These are phyloP conservation scores for Galeruca laticollis DNA, from an alignment of 2,888 invertebrate species.

Conservation along the genomic window DNA sequence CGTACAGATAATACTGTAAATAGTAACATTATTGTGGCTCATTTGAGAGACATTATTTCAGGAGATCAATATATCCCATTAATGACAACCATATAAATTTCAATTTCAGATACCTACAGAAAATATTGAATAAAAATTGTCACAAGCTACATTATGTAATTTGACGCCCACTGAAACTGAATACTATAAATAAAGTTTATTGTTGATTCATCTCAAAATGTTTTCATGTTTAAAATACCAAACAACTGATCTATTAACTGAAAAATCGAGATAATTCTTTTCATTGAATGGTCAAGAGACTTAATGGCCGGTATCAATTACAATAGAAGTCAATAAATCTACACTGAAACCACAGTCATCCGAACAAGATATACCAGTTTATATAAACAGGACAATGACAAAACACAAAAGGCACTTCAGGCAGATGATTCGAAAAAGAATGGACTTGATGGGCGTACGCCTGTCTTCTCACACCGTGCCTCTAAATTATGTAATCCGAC, in stretches of 20 bases:
- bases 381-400: constrained; percentile 35
- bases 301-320: constrained; percentile 34
- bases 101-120: too few species aligned
- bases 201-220: background rate
- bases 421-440: constrained; percentile 35
- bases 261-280: constrained; percentile 1
- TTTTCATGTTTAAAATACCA: background rate
- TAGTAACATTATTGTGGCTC: too few species aligned
- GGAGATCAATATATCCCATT: too few species aligned
- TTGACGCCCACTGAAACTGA: background rate
- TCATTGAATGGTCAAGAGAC: constrained; percentile 22
- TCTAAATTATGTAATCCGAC: constrained; percentile 22
- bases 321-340: constrained; percentile 38
- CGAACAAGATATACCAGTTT: constrained; percentile 32
- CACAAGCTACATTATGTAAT: background rate
- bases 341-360: constrained; percentile 26
- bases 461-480: constrained; percentile 15
- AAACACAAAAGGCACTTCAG: constrained; percentile 34
- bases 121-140: background rate
- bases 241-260: constrained; percentile 1
- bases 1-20: too few species aligned
- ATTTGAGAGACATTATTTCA: too few species aligned
- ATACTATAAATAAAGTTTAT: background rate
- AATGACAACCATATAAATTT: too few species aligned
- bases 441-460: constrained; percentile 35